phyloP scores from a whole-genome alignment of 2,888 invertebrate species.

The Drosophila parthenogenetica region DNA sequence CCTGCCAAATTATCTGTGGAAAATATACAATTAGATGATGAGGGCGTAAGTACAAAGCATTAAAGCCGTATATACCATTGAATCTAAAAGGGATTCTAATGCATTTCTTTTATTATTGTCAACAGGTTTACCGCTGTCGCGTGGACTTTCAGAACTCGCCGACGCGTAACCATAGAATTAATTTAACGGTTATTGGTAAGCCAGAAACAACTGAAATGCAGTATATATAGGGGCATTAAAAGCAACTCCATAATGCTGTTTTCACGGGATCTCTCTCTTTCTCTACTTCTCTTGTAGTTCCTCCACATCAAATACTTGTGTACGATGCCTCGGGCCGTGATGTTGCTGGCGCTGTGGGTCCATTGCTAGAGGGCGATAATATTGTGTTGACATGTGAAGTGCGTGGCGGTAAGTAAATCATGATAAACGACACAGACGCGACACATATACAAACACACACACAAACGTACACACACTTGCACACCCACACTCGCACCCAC shows the following conservation, averaged over 20 bases:
- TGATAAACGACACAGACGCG: constrained; percentile 75
- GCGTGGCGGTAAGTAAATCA: constrained; percentile 90
- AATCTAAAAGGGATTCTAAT: constrained; percentile 29
- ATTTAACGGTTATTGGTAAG: constrained; percentile 96
- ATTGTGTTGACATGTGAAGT: constrained; percentile 94
- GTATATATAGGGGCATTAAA: constrained; percentile 56
- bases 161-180: constrained; percentile 94
- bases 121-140: constrained; percentile 91
- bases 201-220: constrained; percentile 66
- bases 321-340: constrained; percentile 94
- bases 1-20: constrained; percentile 93
- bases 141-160: constrained; percentile 96
- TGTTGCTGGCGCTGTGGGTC: constrained; percentile 92
- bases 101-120: constrained; percentile 33
- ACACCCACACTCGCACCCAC: constrained; percentile 32
- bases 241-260: constrained; percentile 17
- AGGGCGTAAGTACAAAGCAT: constrained; percentile 87
- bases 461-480: constrained; percentile 17
- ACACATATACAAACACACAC: constrained; percentile 27
- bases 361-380: constrained; percentile 92
- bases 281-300: constrained; percentile 87
- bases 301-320: constrained; percentile 93
- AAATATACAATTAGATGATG: constrained; percentile 93
- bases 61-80: too few species aligned
- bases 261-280: constrained; percentile 61